Base-by-base conservation (phyloP, 2,797 vertebrate species). In the Microctenopoma steveboyesi region DNA sequence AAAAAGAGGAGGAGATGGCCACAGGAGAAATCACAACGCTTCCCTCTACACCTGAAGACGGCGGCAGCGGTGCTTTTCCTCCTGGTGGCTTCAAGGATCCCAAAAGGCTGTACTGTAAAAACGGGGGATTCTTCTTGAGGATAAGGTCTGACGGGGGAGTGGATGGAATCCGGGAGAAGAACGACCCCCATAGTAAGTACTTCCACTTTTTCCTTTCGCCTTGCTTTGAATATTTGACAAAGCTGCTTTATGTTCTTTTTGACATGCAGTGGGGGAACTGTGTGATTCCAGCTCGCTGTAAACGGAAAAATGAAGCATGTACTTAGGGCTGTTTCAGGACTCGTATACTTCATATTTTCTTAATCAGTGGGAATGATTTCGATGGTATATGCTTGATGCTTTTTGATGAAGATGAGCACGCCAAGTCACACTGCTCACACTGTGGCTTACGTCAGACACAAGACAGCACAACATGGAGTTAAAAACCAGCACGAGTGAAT, bases 41-140 rank as follows among this genome's bases (percentile, higher is more conserved):
- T 78, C 96, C 96, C 45, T 73, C 94, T 43, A 86, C 92, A 82
- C 90, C 96, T 54, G 97, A 96, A 61, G 96, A 94, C 79, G 91
- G 94, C n/a, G 90, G 93, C 75, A 84, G 93, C 53, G 60, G 92
- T 40, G 89, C 94, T 49, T 98, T 98, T 56, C 91, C 96, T 3
- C 94, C 96, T 0, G 96, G 96, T 7, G 93, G 85, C 90, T 98
- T 97, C 85, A 98, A 95, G 91, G 97, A 98, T 7, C 97, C 97
- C 73, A 99, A 98, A 76, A 89, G 96, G 64, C 93, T 99, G 7
- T 99, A 98, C 91, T 98, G 97, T 88, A 98, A 98, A 77, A 99
- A 98, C 81, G 97, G 98, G 8, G 98, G 98, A 76, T 98, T 94
- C 90, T 99, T 99, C 88, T 86, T 99, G 73, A 94, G 98, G 89